Conservation (phyloP, 2,888 invertebrate genomes). For the Dasysyrphus albostriatus region DNA sequence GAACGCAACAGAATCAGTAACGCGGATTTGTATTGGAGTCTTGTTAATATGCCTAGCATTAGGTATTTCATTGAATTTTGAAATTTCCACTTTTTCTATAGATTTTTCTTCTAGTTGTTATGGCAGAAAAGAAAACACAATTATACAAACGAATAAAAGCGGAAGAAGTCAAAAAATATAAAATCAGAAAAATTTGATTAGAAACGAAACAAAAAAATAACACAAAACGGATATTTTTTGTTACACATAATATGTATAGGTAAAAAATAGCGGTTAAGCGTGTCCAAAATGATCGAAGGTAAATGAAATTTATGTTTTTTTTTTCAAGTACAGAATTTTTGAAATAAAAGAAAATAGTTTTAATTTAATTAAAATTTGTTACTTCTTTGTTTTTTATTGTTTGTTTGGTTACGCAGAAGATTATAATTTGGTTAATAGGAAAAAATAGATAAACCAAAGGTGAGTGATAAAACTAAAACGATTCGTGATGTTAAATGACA, state of each 20-base stretch:
- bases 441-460: slow-evolving; percentile 27
- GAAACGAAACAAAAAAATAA: slow-evolving; percentile 10
- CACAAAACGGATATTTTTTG: slow-evolving; percentile 27
- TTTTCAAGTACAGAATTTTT: slow-evolving; percentile 46
- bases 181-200: slow-evolving; percentile 9
- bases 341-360: slow-evolving; percentile 69
- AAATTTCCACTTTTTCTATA: slow-evolving; percentile 20
- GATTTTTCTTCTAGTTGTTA: slow-evolving; percentile 59
- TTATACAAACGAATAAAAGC: slow-evolving; percentile 34
- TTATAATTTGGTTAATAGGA: slow-evolving; percentile 24
- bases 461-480: slow-evolving; percentile 77
- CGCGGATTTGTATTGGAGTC: slow-evolving; percentile 79
- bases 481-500: slow-evolving; percentile 72
- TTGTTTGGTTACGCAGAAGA: slow-evolving; percentile 33
- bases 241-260: too few relatives aligned
- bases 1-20: slow-evolving; percentile 80
- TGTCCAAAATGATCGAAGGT: slow-evolving; percentile 55
- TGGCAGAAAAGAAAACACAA: background rate
- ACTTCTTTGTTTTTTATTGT: slow-evolving; percentile 30
- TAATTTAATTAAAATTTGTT: slow-evolving; percentile 55
- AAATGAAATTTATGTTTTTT: slow-evolving; percentile 49
- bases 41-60: slow-evolving; percentile 73
- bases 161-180: slow-evolving; percentile 46
- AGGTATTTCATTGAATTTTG: slow-evolving; percentile 77
- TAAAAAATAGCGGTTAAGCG: slow-evolving; percentile 29